Percentiles rank a stretch among this genome's conserved stretches.
These are phyloP conservation scores for Ectemnius cavifrons DNA, from an alignment of 2,888 invertebrate genomes.

Conservation along the genomic window DNA sequence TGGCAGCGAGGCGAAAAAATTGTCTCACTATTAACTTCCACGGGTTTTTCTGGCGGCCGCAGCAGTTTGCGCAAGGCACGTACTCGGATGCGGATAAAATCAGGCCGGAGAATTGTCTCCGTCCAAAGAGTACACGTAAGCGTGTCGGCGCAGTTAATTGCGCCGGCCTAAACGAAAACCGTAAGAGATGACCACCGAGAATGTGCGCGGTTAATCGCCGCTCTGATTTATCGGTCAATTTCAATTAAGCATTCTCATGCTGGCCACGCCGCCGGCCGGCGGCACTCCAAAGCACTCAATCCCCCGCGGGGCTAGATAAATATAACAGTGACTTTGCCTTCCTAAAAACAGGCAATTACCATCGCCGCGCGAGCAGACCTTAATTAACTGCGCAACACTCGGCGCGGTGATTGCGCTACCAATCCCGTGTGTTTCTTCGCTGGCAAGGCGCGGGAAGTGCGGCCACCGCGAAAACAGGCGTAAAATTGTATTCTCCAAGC, in stretches of 20 bases:
- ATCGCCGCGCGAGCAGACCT: neutral
- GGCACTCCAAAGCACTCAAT: neutral
- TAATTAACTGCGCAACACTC: slow-evolving; percentile 2
- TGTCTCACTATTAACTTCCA: too few relatives aligned
- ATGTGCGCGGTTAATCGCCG: slow-evolving; percentile 1
- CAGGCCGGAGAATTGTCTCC: slow-evolving; percentile 18
- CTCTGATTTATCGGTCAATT: slow-evolving; percentile 2
- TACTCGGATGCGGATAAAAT: slow-evolving; percentile 19
- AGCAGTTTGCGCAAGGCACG: neutral
- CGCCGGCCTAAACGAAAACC: slow-evolving; percentile 18
- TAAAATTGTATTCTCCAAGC: too few relatives aligned
- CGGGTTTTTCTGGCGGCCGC: too few relatives aligned
- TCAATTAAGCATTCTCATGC: slow-evolving; percentile 3
- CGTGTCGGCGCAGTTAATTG: slow-evolving; percentile 29
- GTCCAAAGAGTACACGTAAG: slow-evolving; percentile 19
- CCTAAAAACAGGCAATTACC: slow-evolving; percentile 5
- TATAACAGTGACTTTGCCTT: slow-evolving; percentile 1
- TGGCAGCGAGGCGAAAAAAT: slow-evolving; percentile 4
- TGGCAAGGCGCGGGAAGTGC: too few relatives aligned
- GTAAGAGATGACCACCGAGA: too few relatives aligned
- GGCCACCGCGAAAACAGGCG: too few relatives aligned
- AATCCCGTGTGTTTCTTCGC: too few relatives aligned
- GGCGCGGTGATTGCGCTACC: neutral
- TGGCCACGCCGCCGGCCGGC: neutral
- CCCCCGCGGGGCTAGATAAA: neutral